phyloP scores from a whole-genome alignment of 2,888 invertebrate species.

The Calameuta idolon region DNA sequence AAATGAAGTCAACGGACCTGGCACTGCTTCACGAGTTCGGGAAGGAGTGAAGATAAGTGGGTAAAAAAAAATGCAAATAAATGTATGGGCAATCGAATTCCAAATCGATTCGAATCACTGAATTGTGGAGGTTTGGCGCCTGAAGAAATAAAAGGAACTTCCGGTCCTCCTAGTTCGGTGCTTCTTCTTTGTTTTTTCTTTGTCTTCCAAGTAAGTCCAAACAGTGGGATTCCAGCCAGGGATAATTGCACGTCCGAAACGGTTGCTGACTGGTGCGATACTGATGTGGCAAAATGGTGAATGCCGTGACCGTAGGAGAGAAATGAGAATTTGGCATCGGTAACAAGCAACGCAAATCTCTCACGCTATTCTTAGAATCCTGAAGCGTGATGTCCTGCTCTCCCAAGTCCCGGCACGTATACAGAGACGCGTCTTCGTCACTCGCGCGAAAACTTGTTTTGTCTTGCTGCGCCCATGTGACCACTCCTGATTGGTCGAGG shows the following conservation, averaged over 20 bases:
- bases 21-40: too few species aligned
- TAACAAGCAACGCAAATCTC: slow-evolving; percentile 10
- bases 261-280: slow-evolving; percentile 9
- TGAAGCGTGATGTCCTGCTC: slow-evolving; percentile 4
- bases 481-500: background rate
- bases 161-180: background rate
- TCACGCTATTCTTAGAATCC: slow-evolving; percentile 7
- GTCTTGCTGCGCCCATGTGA: background rate
- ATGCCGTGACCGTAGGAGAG: slow-evolving; percentile 2
- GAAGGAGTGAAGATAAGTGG: too few species aligned
- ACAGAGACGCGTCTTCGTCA: background rate
- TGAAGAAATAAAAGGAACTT: too few species aligned
- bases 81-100: too few species aligned
- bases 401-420: background rate
- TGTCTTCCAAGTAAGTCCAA: background rate
- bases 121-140: too few species aligned
- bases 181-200: slow-evolving; percentile 2
- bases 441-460: background rate
- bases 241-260: slow-evolving; percentile 6
- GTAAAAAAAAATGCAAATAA: too few species aligned
- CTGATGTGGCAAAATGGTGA: slow-evolving; percentile 5
- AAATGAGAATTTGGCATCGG: slow-evolving; percentile 4
- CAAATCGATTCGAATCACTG: background rate
- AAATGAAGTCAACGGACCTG: too few species aligned
- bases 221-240: too few species aligned